These are phyloP conservation scores for Lycia hirtaria DNA, from an alignment of 2,888 invertebrate species.

Conservation along the genomic window DNA sequence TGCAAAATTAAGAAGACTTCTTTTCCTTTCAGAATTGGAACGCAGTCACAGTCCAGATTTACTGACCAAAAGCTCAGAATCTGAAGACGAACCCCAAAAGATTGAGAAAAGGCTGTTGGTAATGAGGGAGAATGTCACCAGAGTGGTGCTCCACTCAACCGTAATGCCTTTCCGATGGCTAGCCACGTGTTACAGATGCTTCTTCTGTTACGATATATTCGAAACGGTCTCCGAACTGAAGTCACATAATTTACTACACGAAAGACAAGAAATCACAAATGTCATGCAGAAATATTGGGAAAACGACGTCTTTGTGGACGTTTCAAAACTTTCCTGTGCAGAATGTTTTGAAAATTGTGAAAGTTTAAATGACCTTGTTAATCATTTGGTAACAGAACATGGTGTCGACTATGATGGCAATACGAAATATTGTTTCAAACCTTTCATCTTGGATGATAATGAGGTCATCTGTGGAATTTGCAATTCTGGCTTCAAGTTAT, in stretches of 20 bases:
- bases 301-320: constrained; percentile 45
- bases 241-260: constrained; percentile 42
- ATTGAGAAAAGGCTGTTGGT: constrained; percentile 3
- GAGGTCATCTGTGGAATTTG: constrained; percentile 18
- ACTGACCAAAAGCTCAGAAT: constrained; percentile 21
- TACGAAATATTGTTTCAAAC: constrained; percentile 28
- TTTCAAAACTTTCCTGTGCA: constrained; percentile 45
- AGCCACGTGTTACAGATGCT: constrained; percentile 50
- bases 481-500: constrained; percentile 3
- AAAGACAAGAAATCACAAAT: constrained; percentile 35
- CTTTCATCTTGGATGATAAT: constrained; percentile 25
- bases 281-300: constrained; percentile 47
- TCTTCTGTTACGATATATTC: constrained; percentile 55
- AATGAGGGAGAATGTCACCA: constrained; percentile 52
- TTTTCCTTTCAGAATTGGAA: constrained; percentile 14
- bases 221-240: constrained; percentile 45
- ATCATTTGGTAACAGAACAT: constrained; percentile 45
- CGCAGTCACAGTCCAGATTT: constrained; percentile 29
- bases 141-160: constrained; percentile 52
- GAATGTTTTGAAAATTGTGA: constrained; percentile 35
- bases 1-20: constrained; percentile 6
- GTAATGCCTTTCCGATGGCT: constrained; percentile 55
- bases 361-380: constrained; percentile 39
- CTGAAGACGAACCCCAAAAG: neutral
- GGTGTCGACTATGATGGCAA: constrained; percentile 35